These are phyloP conservation scores for Adineta ricciae DNA, from an alignment of 2,888 invertebrate genomes.

Conservation along the genomic window DNA sequence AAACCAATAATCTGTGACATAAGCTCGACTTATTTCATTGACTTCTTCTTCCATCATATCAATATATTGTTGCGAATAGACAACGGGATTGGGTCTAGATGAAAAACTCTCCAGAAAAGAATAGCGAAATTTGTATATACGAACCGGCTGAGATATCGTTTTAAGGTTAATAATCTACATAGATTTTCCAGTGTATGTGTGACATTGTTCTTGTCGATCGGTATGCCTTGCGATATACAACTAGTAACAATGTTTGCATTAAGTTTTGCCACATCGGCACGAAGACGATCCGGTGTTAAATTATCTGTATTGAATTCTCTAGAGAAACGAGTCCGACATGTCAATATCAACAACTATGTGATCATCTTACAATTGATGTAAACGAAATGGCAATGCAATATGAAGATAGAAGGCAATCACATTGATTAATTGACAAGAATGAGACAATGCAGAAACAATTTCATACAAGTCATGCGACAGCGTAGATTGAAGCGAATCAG, in stretches of 20 bases:
- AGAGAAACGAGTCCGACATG: not conserved
- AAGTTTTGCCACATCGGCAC: not conserved
- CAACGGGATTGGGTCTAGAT: not conserved
- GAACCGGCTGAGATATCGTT: not conserved
- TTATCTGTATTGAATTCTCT: not conserved
- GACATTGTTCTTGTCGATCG: not conserved
- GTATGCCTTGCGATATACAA: not conserved
- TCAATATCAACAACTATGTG: too few relatives aligned
- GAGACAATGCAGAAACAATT: not conserved
- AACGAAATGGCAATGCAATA: constrained; percentile 10
- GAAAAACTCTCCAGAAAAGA: too few relatives aligned
- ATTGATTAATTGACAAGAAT: constrained; percentile 17
- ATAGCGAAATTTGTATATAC: too few relatives aligned
- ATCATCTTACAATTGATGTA: constrained; percentile 13
- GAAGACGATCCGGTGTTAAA: not conserved
- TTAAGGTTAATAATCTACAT: not conserved
- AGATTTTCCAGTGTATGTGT: constrained; percentile 10
- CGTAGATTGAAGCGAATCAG: not conserved
- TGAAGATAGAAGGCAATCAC: not conserved
- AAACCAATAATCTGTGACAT: constrained; percentile 7
- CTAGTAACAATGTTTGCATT: not conserved
- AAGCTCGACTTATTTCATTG: constrained; percentile 3
- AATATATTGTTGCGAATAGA: constrained; percentile 1
- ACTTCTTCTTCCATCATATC: constrained; percentile 6
- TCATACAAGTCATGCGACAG: not conserved